Evolutionary conservation across 2,113 vertebrate species (phyloP).

Genomic region (Cyprichromis sp.): DNA sequence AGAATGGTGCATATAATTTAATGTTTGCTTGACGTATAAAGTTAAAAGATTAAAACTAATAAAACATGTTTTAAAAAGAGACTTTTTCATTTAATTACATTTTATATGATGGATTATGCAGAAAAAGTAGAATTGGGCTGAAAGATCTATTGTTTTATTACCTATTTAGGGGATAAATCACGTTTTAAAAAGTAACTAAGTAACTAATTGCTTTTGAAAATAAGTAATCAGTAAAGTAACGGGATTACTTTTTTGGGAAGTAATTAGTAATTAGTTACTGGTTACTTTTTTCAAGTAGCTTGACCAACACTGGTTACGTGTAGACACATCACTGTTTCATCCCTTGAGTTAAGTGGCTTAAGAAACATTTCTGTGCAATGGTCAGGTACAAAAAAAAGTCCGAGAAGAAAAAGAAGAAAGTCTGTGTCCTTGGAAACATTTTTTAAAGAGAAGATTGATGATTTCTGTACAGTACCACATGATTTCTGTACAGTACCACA

Average conservation of each 20-base stretch:
- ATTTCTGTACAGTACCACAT: background rate
- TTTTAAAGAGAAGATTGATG: background rate
- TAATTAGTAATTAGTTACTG: background rate
- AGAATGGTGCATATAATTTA: too few relatives aligned
- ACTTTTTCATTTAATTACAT: background rate
- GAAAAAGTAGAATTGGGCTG: background rate
- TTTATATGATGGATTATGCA: background rate
- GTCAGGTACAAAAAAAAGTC: background rate
- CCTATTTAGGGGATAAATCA: background rate
- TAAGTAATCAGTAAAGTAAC: background rate
- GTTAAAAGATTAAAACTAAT: too few relatives aligned
- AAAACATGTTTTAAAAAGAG: background rate
- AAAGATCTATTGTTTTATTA: background rate
- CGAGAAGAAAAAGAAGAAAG: background rate
- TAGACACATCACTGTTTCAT: background rate
- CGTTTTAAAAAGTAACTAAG: background rate
- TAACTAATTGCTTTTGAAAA: background rate
- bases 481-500: too few relatives aligned
- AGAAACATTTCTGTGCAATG: background rate
- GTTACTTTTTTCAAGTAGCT: background rate
- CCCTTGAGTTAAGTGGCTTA: background rate
- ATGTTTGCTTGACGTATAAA: too few relatives aligned
- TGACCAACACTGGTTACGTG: background rate
- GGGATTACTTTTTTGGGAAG: background rate
- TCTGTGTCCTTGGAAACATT: background rate